phyloP scores from a whole-genome alignment of 2,113 vertebrate genomes.

The Cyprinodon brontotheroides region DNA sequence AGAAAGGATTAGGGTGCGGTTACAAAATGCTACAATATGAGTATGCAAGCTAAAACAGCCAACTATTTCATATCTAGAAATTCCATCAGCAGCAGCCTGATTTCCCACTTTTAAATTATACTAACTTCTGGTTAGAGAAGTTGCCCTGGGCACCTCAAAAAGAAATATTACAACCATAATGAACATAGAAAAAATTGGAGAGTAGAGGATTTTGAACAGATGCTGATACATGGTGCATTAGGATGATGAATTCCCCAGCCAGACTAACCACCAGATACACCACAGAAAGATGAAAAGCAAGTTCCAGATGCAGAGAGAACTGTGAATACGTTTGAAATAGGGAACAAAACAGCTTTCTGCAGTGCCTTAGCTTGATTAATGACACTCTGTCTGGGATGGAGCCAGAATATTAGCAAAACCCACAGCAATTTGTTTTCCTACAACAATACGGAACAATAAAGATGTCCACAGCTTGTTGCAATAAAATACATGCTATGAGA shows the following conservation, averaged over 20 bases:
- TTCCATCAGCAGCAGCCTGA: constrained; percentile 40
- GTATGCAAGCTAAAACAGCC: constrained; percentile 25
- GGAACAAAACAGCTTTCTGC: constrained; percentile 18
- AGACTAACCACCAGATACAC: constrained; percentile 56
- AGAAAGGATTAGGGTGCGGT: not conserved
- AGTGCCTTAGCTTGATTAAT: constrained; percentile 33
- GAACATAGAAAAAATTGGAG: constrained; percentile 64
- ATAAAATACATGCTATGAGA: not conserved
- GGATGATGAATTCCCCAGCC: constrained; percentile 64
- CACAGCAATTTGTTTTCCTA: constrained; percentile 3
- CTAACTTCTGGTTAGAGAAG: constrained; percentile 49
- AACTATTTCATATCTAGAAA: constrained; percentile 40
- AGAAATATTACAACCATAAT: constrained; percentile 66
- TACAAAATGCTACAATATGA: not conserved
- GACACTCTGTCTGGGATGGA: constrained; percentile 12
- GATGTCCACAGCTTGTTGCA: not conserved
- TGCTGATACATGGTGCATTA: constrained; percentile 63
- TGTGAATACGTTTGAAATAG: constrained; percentile 9
- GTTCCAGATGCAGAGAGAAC: constrained; percentile 20
- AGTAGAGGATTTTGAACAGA: constrained; percentile 67
- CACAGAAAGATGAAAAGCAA: constrained; percentile 46
- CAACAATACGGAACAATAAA: not conserved
- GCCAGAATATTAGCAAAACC: constrained; percentile 11
- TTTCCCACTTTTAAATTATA: constrained; percentile 55
- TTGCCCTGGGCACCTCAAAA: constrained; percentile 41